These are phyloP conservation scores for Acridotheres tristis DNA, from an alignment of 2,797 vertebrate species.

Conservation along the genomic window DNA sequence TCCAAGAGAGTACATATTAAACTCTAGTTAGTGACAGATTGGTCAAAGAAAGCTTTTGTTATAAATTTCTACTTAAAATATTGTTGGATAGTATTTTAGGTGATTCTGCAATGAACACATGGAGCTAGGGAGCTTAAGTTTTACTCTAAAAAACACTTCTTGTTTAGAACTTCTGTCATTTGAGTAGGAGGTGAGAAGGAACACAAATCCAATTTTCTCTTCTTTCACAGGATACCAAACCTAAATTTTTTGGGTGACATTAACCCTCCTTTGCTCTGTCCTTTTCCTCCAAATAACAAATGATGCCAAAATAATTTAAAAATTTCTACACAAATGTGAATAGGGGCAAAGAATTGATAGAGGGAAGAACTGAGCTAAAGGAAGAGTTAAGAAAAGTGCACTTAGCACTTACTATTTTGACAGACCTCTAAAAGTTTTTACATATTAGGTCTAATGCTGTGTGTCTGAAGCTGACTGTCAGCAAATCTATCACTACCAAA, in stretches of 20 bases:
- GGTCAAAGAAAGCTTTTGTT: background rate
- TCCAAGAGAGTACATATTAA: accelerated
- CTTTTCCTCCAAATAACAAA: background rate
- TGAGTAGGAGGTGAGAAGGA: background rate
- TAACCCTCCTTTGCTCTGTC: background rate
- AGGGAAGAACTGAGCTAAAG: background rate
- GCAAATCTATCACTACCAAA: background rate
- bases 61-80: background rate
- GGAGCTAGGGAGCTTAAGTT: background rate
- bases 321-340: background rate
- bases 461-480: background rate
- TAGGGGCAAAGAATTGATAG: background rate
- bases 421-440: background rate
- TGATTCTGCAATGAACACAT: background rate
- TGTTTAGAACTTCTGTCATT: background rate
- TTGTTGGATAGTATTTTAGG: background rate
- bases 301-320: background rate
- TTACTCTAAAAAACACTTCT: background rate
- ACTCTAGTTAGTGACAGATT: background rate
- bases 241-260: accelerated
- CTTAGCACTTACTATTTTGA: background rate
- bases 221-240: background rate
- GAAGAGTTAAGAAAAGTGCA: background rate
- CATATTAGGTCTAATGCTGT: background rate
- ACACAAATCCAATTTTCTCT: background rate